Evolutionary conservation across 2,797 vertebrate species (phyloP), one percentile per base, ranked within the genome.

Genomic region (Champsocephalus esox): DNA sequence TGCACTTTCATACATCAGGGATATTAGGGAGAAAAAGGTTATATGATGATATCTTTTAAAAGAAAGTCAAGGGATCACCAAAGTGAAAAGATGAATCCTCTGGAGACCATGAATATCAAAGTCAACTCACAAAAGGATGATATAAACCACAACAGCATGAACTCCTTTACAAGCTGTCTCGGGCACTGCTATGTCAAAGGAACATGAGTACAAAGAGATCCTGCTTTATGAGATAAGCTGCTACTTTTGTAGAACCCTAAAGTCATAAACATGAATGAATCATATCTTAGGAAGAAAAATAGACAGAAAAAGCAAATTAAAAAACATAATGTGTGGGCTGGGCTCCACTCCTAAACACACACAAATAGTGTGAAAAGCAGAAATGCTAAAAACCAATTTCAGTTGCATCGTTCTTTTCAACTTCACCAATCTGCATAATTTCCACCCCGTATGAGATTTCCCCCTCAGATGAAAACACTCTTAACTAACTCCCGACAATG

Each of bases 391-490:
- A 43, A 51, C 9, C 0, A 4, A 73, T 77, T 78, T 75, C 32
- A 66, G 14, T 51, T 58, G 58, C 16, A 34, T 52, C 34, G 34
- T 62, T 21, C 38, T 51, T 62, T 82, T 59, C 13, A 38, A 73
- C 52, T 60, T 41, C 24, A 19, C 44, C 46, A 54, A 24, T 73
- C 54, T 57, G 68, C 51, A 75, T 71, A 76, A 80, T 84, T 78
- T 69, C 77, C 73, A 77, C 11, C 32, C 13, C 67, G 70, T 84
- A 87, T 82, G 64, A 87, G 80, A 75, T 43, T 65, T 55, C 16
- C 24, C 55, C 4, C 68, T 72, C 66, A 65, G 70, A 90, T 80
- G 56, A 82, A 82, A 87, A 62, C 68, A 24, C 73, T 69, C 80
- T 51, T 46, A 71, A 86, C 71, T 62, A 54, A 59, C 65, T 75